Evolutionary conservation across 2,113 vertebrate genomes (phyloP).

Genomic region (Triplophysa rosa): DNA sequence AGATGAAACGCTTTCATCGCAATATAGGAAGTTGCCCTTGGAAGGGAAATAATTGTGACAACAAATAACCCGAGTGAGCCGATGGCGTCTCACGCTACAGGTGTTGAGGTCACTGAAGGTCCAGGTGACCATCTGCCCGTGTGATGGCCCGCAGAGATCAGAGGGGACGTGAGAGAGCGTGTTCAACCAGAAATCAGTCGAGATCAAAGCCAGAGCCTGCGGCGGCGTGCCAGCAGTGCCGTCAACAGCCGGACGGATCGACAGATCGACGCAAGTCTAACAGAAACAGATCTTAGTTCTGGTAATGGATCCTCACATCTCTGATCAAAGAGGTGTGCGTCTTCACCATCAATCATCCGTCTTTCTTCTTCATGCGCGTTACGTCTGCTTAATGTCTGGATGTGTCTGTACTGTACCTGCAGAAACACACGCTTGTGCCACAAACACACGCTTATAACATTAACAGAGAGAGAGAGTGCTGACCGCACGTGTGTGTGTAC

Average conservation of each 20-base stretch:
- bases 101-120: slow-evolving; percentile 37
- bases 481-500: background rate
- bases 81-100: slow-evolving; percentile 34
- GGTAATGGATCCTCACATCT: slow-evolving; percentile 25
- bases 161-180: slow-evolving; percentile 26
- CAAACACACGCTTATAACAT: background rate
- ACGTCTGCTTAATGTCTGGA: slow-evolving; percentile 13
- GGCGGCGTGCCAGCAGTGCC: slow-evolving; percentile 37
- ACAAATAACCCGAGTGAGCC: slow-evolving; percentile 11
- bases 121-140: slow-evolving; percentile 38
- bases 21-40: background rate
- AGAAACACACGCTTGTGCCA: background rate
- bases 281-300: background rate
- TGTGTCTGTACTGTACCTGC: slow-evolving; percentile 10
- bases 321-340: slow-evolving; percentile 33
- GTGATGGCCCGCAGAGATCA: slow-evolving; percentile 47
- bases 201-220: slow-evolving; percentile 50
- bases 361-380: background rate
- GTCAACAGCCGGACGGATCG: background rate
- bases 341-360: background rate
- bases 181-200: slow-evolving; percentile 18
- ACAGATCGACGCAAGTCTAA: background rate
- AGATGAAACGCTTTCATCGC: no score
- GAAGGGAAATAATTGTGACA: background rate
- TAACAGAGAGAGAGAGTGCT: background rate